Percentiles rank a stretch among this genome's conserved stretches.
Conservation (phyloP, 2,113 vertebrate species). For the Ornithorhynchus anatinus region DNA sequence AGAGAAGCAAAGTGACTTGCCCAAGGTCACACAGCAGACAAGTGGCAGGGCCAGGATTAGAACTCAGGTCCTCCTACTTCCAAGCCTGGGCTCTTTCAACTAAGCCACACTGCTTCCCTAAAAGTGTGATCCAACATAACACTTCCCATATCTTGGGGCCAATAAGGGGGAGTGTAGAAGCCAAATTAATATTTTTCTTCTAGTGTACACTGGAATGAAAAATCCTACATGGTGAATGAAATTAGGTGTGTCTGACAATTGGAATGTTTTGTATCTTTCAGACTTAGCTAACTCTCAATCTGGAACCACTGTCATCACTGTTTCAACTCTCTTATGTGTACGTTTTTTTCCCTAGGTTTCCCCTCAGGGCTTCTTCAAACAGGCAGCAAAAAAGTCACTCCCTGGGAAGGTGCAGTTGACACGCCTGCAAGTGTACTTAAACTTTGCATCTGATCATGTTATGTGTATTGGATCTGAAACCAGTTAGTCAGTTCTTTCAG, state of each 20-base stretch:
- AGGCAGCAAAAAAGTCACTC: constrained; percentile 64
- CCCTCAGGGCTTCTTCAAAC: constrained; percentile 66
- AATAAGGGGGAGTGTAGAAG: neutral
- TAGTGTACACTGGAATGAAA: neutral
- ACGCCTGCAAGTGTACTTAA: constrained; percentile 81
- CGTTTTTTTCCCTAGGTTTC: constrained; percentile 54
- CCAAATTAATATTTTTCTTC: neutral
- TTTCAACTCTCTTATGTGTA: constrained; percentile 46
- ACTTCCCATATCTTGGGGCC: neutral
- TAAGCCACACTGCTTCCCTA: no score
- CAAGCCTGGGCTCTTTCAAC: no score
- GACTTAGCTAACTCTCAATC: constrained; percentile 20
- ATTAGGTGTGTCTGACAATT: neutral
- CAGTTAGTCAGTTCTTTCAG: constrained; percentile 82
- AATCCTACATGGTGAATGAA: neutral
- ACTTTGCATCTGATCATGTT: constrained; percentile 85
- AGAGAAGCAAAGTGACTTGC: no score
- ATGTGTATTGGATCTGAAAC: constrained; percentile 85
- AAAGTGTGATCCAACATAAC: neutral
- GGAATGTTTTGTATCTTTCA: constrained; percentile 8
- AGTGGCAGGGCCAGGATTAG: no score
- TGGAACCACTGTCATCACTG: neutral
- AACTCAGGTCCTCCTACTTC: no score
- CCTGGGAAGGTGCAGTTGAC: constrained; percentile 62
- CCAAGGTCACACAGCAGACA: no score